These are phyloP conservation scores for Subacronicta megacephala DNA, from an alignment of 2,888 invertebrate species.

Conservation along the genomic window DNA sequence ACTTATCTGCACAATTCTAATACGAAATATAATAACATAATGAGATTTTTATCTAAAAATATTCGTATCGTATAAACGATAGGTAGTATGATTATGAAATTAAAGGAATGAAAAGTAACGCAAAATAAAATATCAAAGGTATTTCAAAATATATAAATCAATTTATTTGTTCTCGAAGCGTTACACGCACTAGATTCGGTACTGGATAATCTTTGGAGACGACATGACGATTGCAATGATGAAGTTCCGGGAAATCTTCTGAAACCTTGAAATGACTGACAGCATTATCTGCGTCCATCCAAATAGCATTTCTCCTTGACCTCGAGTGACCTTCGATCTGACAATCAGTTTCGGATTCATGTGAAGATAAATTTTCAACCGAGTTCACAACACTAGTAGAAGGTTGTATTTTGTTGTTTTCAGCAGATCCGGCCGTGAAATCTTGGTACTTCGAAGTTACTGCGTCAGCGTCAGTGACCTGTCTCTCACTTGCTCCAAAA, in stretches of 20 bases:
- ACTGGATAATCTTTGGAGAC: slow-evolving; percentile 64
- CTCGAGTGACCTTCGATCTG: slow-evolving; percentile 23
- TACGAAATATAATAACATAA: too few relatives aligned
- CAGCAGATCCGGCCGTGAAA: neutral
- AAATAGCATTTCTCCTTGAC: slow-evolving; percentile 39
- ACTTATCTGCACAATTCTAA: neutral
- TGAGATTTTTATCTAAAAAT: neutral
- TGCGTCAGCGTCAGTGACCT: neutral
- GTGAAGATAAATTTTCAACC: neutral
- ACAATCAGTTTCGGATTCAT: slow-evolving; percentile 1
- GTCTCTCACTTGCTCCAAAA: neutral
- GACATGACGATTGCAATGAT: slow-evolving; percentile 54
- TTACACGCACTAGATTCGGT: slow-evolving; percentile 50
- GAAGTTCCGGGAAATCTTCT: slow-evolving; percentile 58
- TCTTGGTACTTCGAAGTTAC: neutral
- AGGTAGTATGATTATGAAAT: neutral
- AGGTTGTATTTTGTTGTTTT: neutral
- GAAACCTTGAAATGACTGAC: slow-evolving; percentile 60
- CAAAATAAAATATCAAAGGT: neutral
- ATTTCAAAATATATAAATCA: neutral
- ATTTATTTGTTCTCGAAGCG: neutral
- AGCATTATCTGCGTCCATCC: slow-evolving; percentile 34
- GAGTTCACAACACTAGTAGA: neutral
- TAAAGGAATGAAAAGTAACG: neutral
- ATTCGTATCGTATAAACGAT: neutral